Evolutionary conservation across 2,888 invertebrate species (phyloP), one percentile per base, ranked within the genome.

Genomic region (Lysandra coridon): DNA sequence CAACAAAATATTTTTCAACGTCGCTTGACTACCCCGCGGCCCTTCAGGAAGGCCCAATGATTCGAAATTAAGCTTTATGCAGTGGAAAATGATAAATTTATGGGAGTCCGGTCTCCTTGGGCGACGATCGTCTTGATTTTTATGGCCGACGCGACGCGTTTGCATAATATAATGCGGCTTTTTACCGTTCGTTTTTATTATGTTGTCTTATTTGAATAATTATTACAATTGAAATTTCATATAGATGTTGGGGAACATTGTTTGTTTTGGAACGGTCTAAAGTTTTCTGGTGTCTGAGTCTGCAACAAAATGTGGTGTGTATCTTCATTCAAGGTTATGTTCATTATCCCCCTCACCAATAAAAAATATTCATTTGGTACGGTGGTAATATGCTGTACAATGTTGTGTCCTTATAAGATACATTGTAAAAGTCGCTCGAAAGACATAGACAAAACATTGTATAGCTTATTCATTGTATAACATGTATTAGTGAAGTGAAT

Each of bases 71-170:
- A 90, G 94, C 91, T 94, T 94, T 93, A 94, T 94, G 93, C 93
- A 92, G 91, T 90, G 94, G 94, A 94, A 94, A 94, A 94, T 93
- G 87, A 94, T 91, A 94, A 93, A 94, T 94, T 93, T 93, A 94
- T 92, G 89, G 85, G 83, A 86, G 93, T 91, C 93, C 93, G 92
- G 93, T 91, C 88, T 86, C 87, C 88, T 85, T 84, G 82, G 84
- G 83, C 86, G 86, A 88, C 69, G 85, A 87, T 86, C 85, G 85
- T 87, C 89, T 86, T 89, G 88, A 89, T 92, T 89, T 92, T 93
- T 92, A 93, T 89, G 88, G 91, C 90, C 89, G 91, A 87, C 88
- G 89, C 87, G 86, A 85, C 90, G 89, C 90, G 89, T 92, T 92
- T 91, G 91, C 91, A 91, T 92, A 92, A 92, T 92, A 86, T 86